Percentiles rank a stretch among this genome's conserved stretches.
Conservation (phyloP, 2,113 vertebrate genomes). For the Apteryx owenii region DNA sequence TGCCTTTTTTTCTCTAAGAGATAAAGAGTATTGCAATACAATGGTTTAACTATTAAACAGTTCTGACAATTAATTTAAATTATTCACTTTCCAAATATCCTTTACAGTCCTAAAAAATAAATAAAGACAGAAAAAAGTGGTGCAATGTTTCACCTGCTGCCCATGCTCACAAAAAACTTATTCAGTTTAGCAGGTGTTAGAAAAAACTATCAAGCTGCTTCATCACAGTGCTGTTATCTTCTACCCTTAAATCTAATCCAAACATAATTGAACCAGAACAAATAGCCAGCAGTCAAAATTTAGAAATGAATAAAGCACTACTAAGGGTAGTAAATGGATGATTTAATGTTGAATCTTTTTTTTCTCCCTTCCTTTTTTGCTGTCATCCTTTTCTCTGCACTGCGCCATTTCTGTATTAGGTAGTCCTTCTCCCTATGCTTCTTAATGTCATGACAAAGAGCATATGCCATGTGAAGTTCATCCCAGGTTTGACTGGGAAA, state of each 20-base stretch:
- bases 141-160: neutral
- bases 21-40: neutral
- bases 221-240: neutral
- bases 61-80: neutral
- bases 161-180: neutral
- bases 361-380: neutral
- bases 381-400: neutral
- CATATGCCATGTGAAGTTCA: neutral
- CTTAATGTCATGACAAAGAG: neutral
- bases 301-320: neutral
- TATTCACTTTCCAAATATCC: neutral
- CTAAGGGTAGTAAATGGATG: neutral
- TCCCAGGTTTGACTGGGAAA: neutral
- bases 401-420: neutral
- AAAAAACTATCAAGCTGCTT: neutral
- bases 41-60: neutral
- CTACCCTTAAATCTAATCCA: neutral
- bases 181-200: neutral
- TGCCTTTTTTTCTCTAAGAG: neutral
- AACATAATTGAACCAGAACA: neutral
- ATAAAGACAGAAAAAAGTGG: neutral
- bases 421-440: neutral
- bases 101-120: neutral
- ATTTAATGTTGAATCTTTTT: neutral
- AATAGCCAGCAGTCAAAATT: neutral